Base-by-base conservation (phyloP, 2,888 invertebrate species). In the Drosophila nigritarsus region DNA sequence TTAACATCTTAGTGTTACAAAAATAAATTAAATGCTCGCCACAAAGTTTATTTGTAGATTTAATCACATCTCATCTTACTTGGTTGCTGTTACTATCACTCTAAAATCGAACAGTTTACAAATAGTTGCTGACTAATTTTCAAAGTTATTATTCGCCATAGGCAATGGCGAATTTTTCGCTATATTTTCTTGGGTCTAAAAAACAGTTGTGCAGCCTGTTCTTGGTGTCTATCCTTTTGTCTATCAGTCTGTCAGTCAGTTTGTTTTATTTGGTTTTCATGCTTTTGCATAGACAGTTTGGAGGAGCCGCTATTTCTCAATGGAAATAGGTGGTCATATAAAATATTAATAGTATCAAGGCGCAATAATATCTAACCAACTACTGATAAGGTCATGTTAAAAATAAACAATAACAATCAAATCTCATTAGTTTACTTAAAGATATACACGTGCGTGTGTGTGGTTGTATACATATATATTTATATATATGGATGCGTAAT, bases 361-460 rank as follows among this genome's bases (percentile, higher is more conserved):
- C 32, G 38, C 42, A 34, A 27, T 54, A 36, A 50, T 58, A 64
- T 71, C 64, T 67, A 55, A 15, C 40, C 6, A 40, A 24, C 40
- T n/a, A 34, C 64, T 64, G 81, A 78, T 78, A 80, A 72, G 61
- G 13, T 27, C 18, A 48, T 32, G 49, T 62, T 80, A 67, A 65
- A 65, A 78, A 80, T 76, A 80, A 78, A 80, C 77, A 71, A 72
- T 29, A 58, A 66, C 27, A 77, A 76, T 64, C 77, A 76, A 67
- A 71, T 77, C 70, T 55, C 27, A 40, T 8, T 27, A 54, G 76
- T 42, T 70, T 38, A 38, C 48, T 42, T 36, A 42, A 29, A 71
- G 36, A 48, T 58, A 65, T 30, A 30, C 11, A 48, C 20, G n/a
- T 54, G 32, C 24, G 5, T n/a, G 15, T 27, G 18, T 18, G 27